Conservation (phyloP, 2,797 vertebrate species). For the Girardinus metallicus region DNA sequence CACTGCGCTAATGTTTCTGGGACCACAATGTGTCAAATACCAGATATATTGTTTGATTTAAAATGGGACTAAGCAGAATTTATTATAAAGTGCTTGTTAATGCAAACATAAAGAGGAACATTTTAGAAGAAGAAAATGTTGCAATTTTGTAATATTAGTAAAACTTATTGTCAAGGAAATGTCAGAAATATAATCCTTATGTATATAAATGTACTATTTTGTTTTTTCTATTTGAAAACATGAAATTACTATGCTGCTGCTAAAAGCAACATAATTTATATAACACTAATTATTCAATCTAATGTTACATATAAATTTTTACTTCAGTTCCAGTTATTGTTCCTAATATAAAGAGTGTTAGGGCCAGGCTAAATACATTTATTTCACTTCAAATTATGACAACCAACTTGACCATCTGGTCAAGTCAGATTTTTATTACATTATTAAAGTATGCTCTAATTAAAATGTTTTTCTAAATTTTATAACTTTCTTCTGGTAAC, state of each 20-base stretch:
- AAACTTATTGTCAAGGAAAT: neutral
- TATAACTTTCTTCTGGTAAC: too few relatives aligned
- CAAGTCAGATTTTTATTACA: too few relatives aligned
- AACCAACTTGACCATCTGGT: too few relatives aligned
- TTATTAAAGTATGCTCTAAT: too few relatives aligned
- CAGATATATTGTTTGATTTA: neutral
- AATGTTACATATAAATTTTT: neutral
- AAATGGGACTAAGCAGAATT: neutral
- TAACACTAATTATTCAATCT: neutral
- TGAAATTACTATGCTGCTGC: neutral
- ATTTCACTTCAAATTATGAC: too few relatives aligned
- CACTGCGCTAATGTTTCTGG: conserved; percentile 28
- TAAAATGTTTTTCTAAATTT: too few relatives aligned
- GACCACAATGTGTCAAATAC: neutral
- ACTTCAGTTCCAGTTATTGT: neutral
- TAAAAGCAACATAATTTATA: neutral
- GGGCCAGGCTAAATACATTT: too few relatives aligned
- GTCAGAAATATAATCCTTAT: neutral
- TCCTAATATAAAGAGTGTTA: neutral
- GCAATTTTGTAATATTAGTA: neutral
- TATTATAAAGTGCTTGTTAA: neutral
- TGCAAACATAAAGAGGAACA: neutral
- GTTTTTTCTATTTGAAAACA: neutral
- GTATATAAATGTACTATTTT: neutral
- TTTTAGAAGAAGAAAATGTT: neutral